Conservation (phyloP, 1,140 invertebrate species). For the Seison nebaliae region DNA sequence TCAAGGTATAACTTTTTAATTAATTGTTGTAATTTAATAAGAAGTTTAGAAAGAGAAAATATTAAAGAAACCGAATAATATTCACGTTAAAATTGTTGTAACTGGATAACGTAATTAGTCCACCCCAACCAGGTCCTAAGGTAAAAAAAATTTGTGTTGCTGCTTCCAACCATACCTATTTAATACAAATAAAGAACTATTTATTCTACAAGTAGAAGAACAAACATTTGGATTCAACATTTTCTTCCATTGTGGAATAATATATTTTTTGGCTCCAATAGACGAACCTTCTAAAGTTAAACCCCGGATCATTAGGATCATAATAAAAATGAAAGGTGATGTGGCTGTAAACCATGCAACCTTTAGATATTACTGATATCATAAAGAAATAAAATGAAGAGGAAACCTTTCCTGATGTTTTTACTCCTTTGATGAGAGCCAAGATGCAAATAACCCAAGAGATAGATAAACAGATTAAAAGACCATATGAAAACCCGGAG, state of each 20-base stretch:
- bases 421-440: constrained; percentile 25
- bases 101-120: constrained; percentile 48
- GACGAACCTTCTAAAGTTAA: constrained; percentile 29
- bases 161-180: constrained; percentile 46
- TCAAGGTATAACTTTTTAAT: constrained; percentile 55
- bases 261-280: constrained; percentile 39
- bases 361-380: constrained; percentile 3
- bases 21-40: too few species aligned
- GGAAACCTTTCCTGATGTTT: constrained; percentile 32
- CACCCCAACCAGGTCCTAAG: constrained; percentile 43
- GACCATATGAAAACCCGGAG: constrained; percentile 1
- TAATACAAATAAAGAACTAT: too few species aligned
- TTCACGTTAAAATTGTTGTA: constrained; percentile 81
- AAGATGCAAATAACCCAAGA: constrained; percentile 4
- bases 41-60: constrained; percentile 22
- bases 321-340: constrained; percentile 30
- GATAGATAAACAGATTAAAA: background rate
- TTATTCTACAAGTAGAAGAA: too few species aligned
- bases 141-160: constrained; percentile 53
- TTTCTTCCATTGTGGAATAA: constrained; percentile 54
- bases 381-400: too few species aligned
- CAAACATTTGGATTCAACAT: constrained; percentile 34
- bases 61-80: constrained; percentile 90
- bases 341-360: constrained; percentile 29
- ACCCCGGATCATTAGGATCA: constrained; percentile 28